These are phyloP conservation scores for Caenorhabditis japonica DNA, from an alignment of 2,888 invertebrate genomes.

Conservation along the genomic window DNA sequence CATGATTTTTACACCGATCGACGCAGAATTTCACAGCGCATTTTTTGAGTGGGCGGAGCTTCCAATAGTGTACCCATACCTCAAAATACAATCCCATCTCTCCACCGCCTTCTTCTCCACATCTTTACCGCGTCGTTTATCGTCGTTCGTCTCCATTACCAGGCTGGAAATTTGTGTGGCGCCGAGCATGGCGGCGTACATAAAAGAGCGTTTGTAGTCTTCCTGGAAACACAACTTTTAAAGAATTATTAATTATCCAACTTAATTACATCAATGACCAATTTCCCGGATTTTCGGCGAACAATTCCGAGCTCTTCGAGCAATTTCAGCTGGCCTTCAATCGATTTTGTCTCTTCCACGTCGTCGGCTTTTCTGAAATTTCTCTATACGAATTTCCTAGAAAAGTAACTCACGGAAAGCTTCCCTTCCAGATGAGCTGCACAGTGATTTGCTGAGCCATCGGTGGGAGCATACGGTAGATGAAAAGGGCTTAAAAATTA, in stretches of 20 bases:
- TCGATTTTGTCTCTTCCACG: constrained; percentile 17
- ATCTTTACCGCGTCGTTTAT: constrained; percentile 62
- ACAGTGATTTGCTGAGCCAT: constrained; percentile 66
- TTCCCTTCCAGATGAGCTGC: constrained; percentile 63
- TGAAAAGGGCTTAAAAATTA: constrained; percentile 58
- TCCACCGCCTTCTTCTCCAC: constrained; percentile 78
- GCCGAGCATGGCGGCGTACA: constrained; percentile 65
- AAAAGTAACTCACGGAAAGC: constrained; percentile 26
- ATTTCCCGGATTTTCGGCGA: constrained; percentile 6
- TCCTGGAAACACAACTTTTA: too few relatives aligned
- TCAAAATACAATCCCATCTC: constrained; percentile 79
- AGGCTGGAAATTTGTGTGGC: constrained; percentile 48
- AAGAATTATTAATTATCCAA: too few relatives aligned
- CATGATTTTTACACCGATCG: too few relatives aligned
- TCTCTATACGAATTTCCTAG: too few relatives aligned
- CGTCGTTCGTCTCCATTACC: constrained; percentile 43
- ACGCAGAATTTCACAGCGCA: too few relatives aligned
- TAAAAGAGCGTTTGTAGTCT: constrained; percentile 60
- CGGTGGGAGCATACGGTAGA: constrained; percentile 69
- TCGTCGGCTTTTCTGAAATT: constrained; percentile 34
- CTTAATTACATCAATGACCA: constrained; percentile 25
- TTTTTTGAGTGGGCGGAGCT: too few relatives aligned
- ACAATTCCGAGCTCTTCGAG: constrained; percentile 12
- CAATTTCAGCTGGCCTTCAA: constrained; percentile 18
- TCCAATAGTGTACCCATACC: too few relatives aligned